Evolutionary conservation across 2,888 invertebrate genomes (phyloP), one percentile per base, ranked within the genome.

Genomic region (Cosmia trapezina): DNA sequence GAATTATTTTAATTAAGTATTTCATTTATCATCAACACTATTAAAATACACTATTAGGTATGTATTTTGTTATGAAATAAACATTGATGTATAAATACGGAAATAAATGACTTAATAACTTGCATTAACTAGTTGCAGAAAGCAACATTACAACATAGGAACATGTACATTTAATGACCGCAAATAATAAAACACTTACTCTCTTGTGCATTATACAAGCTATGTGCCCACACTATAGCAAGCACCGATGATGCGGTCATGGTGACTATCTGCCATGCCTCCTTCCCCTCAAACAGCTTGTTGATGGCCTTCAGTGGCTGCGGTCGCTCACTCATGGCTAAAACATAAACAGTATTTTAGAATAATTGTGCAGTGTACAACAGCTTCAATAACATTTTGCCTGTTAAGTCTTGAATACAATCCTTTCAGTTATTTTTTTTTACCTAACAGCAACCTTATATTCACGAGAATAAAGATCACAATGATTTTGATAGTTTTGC

Each of bases 231-330:
- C 17, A 98, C 97, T 14, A 97, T 88, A 0, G 97, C 96, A 2
- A 98, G 93, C 3, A 98, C 97, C 0, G 98, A 97, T 2, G 97
- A 97, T 14, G 98, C 97, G 3, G 98, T 98, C 83, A 98, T 97
- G 0, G 98, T 96, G 2, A 97, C 97, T 76, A 98, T 97, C 94
- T 98, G 97, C 98, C 98, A 98, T 88, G 98, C 98, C 93, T 98
- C 98, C 89, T 97, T 97, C 73, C 97, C 97, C 59, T 95, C 96
- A 86, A 98, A 97, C 51, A 97, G 87, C 75, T 94, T 92, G 91
- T 98, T 97, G 45, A 98, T 89, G 54, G 96, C 94, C 86, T 93
- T 94, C 56, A 96, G 84, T 0, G 95, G 95, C 85, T 94, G 93
- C 0, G 94, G 93, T 45, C 94, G 89, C 85, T 95, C 94, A 89